Evolutionary conservation across 1,140 invertebrate species (phyloP).

Genomic region (Drosophila tropicalis): DNA sequence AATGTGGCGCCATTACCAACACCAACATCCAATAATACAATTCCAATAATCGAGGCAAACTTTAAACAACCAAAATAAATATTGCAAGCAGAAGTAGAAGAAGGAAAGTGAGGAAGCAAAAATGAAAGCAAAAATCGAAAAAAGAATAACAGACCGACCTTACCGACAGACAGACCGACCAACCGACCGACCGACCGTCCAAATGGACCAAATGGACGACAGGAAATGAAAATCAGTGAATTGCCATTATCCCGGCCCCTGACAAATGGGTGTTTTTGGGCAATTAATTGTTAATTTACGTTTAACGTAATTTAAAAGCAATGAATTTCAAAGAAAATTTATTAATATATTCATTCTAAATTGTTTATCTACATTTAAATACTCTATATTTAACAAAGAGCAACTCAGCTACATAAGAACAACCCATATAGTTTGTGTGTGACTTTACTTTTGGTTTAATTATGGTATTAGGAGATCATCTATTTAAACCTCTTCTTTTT

Average conservation of each 20-base stretch:
- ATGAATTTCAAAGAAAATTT: constrained; percentile 7
- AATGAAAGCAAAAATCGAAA: background rate
- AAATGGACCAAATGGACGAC: constrained; percentile 20
- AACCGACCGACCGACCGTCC: background rate
- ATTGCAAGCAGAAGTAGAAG: constrained; percentile 11
- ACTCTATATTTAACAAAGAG: too few relatives aligned
- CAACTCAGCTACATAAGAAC: too few relatives aligned
- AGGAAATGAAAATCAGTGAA: constrained; percentile 13
- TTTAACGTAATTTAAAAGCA: background rate
- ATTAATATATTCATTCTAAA: background rate
- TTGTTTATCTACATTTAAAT: too few relatives aligned
- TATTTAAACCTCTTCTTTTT: too few relatives aligned
- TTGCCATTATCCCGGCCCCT: constrained; percentile 16
- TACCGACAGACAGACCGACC: too few relatives aligned
- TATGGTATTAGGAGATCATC: too few relatives aligned
- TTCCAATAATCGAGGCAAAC: constrained; percentile 26
- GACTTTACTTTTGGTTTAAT: too few relatives aligned
- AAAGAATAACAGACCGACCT: constrained; percentile 31
- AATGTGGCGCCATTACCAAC: constrained; percentile 73
- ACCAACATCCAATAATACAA: constrained; percentile 38
- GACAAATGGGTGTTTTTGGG: constrained; percentile 2
- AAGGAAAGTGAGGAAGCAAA: background rate
- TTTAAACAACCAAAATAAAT: constrained; percentile 52
- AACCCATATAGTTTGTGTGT: too few relatives aligned
- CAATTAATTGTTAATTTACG: constrained; percentile 13